Percentiles rank a stretch among this genome's conserved stretches.
These are phyloP conservation scores for Slavum lentiscoides DNA, from an alignment of 2,888 invertebrate genomes.

Conservation along the genomic window DNA sequence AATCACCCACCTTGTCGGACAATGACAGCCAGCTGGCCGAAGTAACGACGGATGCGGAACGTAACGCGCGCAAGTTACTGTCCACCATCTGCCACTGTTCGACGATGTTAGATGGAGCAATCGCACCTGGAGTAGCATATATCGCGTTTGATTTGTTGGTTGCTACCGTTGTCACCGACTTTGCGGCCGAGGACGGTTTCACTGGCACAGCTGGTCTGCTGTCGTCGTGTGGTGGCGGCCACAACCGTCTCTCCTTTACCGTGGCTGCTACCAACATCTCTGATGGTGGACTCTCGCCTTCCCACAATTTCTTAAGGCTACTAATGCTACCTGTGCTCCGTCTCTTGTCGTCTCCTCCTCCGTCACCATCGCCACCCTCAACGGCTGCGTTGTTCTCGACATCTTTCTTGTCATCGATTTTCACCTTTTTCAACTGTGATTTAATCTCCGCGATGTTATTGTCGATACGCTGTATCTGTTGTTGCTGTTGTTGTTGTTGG, in stretches of 20 bases:
- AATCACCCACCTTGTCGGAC: conserved; percentile 77
- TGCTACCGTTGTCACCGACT: conserved; percentile 61
- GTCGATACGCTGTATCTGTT: conserved; percentile 34
- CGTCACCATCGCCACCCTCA: conserved; percentile 64
- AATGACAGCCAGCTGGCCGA: conserved; percentile 78
- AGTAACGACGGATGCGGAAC: conserved; percentile 63
- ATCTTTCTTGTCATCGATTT: conserved; percentile 55
- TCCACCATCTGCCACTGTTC: conserved; percentile 71
- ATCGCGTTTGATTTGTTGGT: conserved; percentile 63
- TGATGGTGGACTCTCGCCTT: conserved; percentile 67
- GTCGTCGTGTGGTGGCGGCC: conserved; percentile 64
- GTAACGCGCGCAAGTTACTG: conserved; percentile 68
- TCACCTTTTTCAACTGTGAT: conserved; percentile 72
- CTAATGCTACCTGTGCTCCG: conserved; percentile 91
- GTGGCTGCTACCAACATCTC: conserved; percentile 58
- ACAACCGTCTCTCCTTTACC: conserved; percentile 61
- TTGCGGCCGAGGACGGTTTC: conserved; percentile 71
- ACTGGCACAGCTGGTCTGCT: conserved; percentile 56
- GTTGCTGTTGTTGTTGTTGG: not conserved
- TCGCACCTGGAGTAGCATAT: conserved; percentile 74
- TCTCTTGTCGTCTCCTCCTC: conserved; percentile 80
- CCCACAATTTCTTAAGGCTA: conserved; percentile 90
- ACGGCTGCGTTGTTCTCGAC: conserved; percentile 57
- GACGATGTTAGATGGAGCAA: conserved; percentile 63
- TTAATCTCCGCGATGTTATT: conserved; percentile 54